phyloP scores from a whole-genome alignment of 2,797 vertebrate genomes.

The Acanthurus tractus region DNA sequence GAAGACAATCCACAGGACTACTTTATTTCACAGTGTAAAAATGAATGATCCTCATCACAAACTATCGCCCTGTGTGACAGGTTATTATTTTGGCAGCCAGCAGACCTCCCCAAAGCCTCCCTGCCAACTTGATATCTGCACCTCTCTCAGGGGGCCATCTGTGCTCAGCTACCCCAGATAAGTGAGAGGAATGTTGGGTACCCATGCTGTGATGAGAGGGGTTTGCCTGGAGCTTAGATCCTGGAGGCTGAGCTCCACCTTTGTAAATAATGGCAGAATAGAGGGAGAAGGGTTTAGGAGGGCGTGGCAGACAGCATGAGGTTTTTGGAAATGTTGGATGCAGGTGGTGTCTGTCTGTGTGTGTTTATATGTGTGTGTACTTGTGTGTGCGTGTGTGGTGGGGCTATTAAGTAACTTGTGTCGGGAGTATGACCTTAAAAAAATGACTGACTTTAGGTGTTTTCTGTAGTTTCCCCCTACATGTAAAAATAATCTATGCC shows the following conservation, averaged over 20 bases:
- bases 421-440: too few species aligned
- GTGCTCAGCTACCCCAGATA: conserved; percentile 71
- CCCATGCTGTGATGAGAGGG: conserved; percentile 55
- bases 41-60: conserved; percentile 61
- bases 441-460: too few species aligned
- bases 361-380: neutral
- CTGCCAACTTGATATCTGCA: conserved; percentile 57
- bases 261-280: conserved; percentile 37
- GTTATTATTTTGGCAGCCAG: conserved; percentile 81
- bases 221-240: conserved; percentile 51
- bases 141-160: conserved; percentile 67
- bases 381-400: neutral
- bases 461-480: too few species aligned
- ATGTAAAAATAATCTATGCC: too few species aligned
- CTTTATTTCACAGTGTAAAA: conserved; percentile 76
- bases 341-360: conserved; percentile 9
- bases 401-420: too few species aligned
- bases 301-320: conserved; percentile 38
- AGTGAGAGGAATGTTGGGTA: conserved; percentile 74
- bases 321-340: conserved; percentile 14
- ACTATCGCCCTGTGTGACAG: conserved; percentile 72
- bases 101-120: conserved; percentile 53
- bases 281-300: conserved; percentile 40
- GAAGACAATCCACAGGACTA: conserved; percentile 53
- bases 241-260: conserved; percentile 44